phyloP scores from a whole-genome alignment of 2,797 vertebrate genomes.

The Cebuella pygmaea region DNA sequence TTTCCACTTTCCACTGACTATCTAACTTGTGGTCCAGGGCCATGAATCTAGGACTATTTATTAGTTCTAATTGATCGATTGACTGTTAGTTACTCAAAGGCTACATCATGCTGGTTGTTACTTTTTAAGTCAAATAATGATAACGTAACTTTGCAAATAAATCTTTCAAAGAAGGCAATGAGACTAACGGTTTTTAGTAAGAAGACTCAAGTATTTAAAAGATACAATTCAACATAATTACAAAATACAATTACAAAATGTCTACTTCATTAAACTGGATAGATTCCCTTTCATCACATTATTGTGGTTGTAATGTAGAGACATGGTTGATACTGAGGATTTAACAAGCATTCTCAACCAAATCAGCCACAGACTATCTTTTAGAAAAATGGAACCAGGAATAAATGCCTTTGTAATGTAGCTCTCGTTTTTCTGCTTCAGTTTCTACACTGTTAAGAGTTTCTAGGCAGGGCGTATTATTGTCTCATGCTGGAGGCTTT shows the following conservation, averaged over 20 bases:
- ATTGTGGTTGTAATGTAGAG: neutral
- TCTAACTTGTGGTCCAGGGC: neutral
- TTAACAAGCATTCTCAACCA: constrained; percentile 8
- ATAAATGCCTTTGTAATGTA: constrained; percentile 1
- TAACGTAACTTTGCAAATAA: constrained; percentile 45
- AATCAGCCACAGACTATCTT: neutral
- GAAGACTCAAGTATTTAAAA: constrained; percentile 26
- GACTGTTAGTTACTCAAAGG: constrained; percentile 31
- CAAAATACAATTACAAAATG: constrained; percentile 44
- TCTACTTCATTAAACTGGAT: constrained; percentile 36
- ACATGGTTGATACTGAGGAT: neutral
- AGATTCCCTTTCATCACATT: constrained; percentile 52
- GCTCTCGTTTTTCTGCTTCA: constrained; percentile 13
- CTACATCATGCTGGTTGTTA: constrained; percentile 5
- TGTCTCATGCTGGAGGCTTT: constrained; percentile 52
- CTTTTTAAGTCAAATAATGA: constrained; percentile 42
- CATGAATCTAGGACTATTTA: constrained; percentile 47
- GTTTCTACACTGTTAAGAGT: constrained; percentile 56
- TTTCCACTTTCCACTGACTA: constrained; percentile 50
- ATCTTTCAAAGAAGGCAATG: neutral
- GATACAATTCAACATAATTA: constrained; percentile 61
- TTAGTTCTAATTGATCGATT: constrained; percentile 50
- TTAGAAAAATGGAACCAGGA: constrained; percentile 37
- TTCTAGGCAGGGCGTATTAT: constrained; percentile 41
- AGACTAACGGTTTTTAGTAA: neutral